Conservation (phyloP, 2,113 vertebrate genomes). For the Struthio camelus region DNA sequence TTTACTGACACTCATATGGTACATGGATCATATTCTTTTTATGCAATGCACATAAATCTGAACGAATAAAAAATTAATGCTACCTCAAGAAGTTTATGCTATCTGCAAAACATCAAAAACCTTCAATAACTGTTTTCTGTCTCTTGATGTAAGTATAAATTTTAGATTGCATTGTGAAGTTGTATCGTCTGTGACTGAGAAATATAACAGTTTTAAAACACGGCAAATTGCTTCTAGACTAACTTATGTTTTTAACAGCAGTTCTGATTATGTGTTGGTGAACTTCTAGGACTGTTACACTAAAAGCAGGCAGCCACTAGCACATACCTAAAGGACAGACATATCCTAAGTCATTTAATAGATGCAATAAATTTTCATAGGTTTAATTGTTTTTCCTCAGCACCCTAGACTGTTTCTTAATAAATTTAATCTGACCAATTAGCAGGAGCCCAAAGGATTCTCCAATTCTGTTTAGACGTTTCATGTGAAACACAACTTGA, state of each 20-base stretch:
- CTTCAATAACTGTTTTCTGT: not conserved
- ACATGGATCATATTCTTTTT: not conserved
- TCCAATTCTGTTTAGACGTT: not conserved
- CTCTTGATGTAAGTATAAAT: not conserved
- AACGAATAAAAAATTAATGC: not conserved
- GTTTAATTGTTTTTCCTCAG: not conserved
- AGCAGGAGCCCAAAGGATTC: not conserved
- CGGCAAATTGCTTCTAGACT: not conserved
- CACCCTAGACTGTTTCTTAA: not conserved
- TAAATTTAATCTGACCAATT: not conserved
- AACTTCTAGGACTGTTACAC: not conserved
- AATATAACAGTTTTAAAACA: not conserved
- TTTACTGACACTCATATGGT: not conserved
- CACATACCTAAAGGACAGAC: not conserved
- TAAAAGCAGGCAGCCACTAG: not conserved
- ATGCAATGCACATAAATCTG: not conserved
- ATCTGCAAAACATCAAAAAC: not conserved
- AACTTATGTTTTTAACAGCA: not conserved
- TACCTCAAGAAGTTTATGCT: not conserved
- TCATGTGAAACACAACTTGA: not conserved
- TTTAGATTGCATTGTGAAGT: not conserved
- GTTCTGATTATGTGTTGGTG: not conserved
- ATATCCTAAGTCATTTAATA: not conserved
- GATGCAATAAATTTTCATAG: not conserved
- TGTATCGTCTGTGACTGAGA: not conserved